Evolutionary conservation across 2,113 vertebrate species (phyloP), one percentile per base, ranked within the genome.

Genomic region (Puma concolor): DNA sequence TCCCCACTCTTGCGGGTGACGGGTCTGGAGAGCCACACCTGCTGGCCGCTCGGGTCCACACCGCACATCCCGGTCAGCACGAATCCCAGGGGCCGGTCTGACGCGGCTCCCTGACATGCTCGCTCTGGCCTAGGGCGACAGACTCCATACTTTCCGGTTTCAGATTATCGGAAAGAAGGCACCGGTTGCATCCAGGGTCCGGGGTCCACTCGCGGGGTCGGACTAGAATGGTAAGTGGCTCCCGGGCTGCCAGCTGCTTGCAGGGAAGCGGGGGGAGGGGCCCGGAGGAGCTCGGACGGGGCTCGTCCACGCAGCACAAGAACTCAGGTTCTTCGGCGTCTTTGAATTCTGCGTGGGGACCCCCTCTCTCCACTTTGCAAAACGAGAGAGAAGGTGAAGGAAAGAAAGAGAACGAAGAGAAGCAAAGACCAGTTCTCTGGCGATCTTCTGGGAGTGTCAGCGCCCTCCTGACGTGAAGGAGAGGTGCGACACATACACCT

Each of bases 61-160:
- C 16, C 23, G 36, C 71, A 50, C 3, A 9, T 13, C 48, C 31
- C 0, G 5, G 69, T 2, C 6, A 2, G 11, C 8, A 0, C 0
- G 11, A 41, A 60, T 9, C 44, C 44, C 48, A 3, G 71, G 1
- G 5, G 29, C 66, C 14, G 21, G 14, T 7, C 0, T 2, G 63
- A 21, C 0, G 3, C 44, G 7, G 41, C 48, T 36, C 21, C 64
- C 41, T 3, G 23, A 31, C 0, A 2, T 0, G 23, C 25, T 2
- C 41, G 69, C 66, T 85, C 29, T 23, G 11, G 50, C 33, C 50
- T 1, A 29, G 57, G 57, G 31, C 89, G 38, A 12, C 19, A 57
- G 50, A 66, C 0, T 1, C 91, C 17, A 4, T 0, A 0, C 6
- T 38, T 29, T 3, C 74, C 50, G 63, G 57, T 74, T 41, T 44